Conservation (phyloP, 2,888 invertebrate genomes). For the Allophyes oxyacanthae region DNA sequence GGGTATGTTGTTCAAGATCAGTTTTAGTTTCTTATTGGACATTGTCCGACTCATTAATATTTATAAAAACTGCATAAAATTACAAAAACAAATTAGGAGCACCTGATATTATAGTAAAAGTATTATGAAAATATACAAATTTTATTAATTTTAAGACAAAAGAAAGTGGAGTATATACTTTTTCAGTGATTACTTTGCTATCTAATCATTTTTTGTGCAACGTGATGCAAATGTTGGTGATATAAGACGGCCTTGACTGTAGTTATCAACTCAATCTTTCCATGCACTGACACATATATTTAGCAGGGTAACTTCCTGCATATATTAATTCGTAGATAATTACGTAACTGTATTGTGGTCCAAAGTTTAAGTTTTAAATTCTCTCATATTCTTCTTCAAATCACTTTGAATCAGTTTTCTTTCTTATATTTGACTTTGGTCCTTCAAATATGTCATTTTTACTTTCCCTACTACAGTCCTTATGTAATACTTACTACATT, state of each 20-base stretch:
- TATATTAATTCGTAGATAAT: constrained; percentile 3
- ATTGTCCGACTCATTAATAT: constrained; percentile 2
- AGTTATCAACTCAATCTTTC: constrained; percentile 74
- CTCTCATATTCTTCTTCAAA: not conserved
- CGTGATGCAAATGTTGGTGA: constrained; percentile 69
- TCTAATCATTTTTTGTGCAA: constrained; percentile 77
- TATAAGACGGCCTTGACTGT: constrained; percentile 77
- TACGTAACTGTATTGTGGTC: no score
- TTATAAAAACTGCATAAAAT: no score
- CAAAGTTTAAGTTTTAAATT: constrained; percentile 9
- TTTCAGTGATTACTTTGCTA: constrained; percentile 63
- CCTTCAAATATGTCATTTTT: not conserved
- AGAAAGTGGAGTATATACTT: constrained; percentile 47
- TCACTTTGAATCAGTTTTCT: not conserved
- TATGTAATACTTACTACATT: constrained; percentile 2
- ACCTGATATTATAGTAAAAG: not conserved
- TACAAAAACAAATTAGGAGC: no score
- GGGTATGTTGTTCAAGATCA: not conserved
- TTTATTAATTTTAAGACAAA: constrained; percentile 20
- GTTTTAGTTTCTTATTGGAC: constrained; percentile 1
- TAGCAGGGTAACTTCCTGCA: constrained; percentile 16
- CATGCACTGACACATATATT: constrained; percentile 70
- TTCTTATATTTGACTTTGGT: not conserved
- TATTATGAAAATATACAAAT: constrained; percentile 2
- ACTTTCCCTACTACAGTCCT: constrained; percentile 11